These are phyloP conservation scores for Lathronympha strigana DNA, from an alignment of 2,888 invertebrate species.

Conservation along the genomic window DNA sequence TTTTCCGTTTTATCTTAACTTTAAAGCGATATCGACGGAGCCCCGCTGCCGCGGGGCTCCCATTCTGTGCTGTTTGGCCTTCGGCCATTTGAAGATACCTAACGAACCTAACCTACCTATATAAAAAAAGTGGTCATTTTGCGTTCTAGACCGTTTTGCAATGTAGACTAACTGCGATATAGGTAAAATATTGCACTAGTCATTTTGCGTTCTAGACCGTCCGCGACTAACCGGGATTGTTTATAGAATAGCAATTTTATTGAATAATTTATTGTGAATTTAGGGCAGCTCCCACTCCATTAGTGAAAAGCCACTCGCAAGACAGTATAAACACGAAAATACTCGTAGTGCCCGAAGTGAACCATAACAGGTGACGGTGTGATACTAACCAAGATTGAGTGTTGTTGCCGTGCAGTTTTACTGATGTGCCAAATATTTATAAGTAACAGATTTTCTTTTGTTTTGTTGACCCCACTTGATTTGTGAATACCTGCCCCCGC, in stretches of 20 bases:
- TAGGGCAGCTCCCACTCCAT: conserved; percentile 53
- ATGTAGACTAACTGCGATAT: too few species aligned
- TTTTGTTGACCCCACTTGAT: background rate
- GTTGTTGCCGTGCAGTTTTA: conserved; percentile 7
- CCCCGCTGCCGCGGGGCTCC: too few species aligned
- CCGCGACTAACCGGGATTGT: background rate
- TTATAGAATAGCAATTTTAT: background rate
- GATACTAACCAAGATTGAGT: conserved; percentile 20
- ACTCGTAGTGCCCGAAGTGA: conserved; percentile 50
- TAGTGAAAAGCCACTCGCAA: conserved; percentile 77
- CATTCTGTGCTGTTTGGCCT: too few species aligned
- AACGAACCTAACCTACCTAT: too few species aligned
- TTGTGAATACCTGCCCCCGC: background rate
- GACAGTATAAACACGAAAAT: conserved; percentile 73
- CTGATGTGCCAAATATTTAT: background rate
- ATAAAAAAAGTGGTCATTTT: too few species aligned
- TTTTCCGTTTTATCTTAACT: too few species aligned
- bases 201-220: too few species aligned
- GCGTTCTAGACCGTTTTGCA: too few species aligned
- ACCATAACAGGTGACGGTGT: conserved; percentile 58
- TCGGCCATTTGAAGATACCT: too few species aligned
- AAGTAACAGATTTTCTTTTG: conserved; percentile 5
- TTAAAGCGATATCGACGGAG: too few species aligned
- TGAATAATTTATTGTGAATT: conserved; percentile 8
- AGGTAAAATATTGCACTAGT: too few species aligned